Evolutionary conservation across 2,797 vertebrate species (phyloP).

Genomic region (Rhinoraja longicauda): DNA sequence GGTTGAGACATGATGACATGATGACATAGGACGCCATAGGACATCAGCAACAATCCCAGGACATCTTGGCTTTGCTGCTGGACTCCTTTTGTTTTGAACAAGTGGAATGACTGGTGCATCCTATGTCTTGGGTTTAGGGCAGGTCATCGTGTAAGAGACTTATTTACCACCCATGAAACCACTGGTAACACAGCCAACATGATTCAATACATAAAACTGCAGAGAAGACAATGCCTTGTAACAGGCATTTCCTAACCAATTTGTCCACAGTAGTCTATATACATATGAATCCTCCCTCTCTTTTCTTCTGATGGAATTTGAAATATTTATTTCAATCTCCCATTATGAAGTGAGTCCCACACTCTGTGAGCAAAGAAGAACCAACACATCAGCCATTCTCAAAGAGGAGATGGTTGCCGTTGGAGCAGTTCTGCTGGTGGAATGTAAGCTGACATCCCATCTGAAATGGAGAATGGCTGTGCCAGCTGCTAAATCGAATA

Average conservation of each 20-base stretch:
- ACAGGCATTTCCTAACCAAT: background rate
- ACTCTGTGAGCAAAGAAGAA: background rate
- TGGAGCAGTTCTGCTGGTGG: background rate
- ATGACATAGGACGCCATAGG: too few relatives aligned
- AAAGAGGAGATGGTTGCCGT: background rate
- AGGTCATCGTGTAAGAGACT: too few relatives aligned
- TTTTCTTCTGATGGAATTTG: background rate
- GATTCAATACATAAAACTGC: background rate
- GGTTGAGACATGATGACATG: too few relatives aligned
- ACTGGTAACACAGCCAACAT: too few relatives aligned
- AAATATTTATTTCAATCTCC: background rate
- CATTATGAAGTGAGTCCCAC: background rate
- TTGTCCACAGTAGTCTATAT: background rate
- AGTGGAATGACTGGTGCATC: too few relatives aligned
- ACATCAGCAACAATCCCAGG: too few relatives aligned
- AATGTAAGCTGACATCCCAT: background rate
- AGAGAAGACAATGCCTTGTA: background rate
- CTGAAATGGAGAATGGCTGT: background rate
- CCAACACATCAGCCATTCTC: background rate
- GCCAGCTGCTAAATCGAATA: background rate
- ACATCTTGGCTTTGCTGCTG: too few relatives aligned
- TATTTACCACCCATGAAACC: too few relatives aligned
- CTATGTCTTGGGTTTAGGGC: too few relatives aligned
- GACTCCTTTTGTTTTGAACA: too few relatives aligned
- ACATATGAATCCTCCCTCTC: background rate